Conservation (phyloP, 2,797 vertebrate genomes). For the Chaenodraco wilsoni region DNA sequence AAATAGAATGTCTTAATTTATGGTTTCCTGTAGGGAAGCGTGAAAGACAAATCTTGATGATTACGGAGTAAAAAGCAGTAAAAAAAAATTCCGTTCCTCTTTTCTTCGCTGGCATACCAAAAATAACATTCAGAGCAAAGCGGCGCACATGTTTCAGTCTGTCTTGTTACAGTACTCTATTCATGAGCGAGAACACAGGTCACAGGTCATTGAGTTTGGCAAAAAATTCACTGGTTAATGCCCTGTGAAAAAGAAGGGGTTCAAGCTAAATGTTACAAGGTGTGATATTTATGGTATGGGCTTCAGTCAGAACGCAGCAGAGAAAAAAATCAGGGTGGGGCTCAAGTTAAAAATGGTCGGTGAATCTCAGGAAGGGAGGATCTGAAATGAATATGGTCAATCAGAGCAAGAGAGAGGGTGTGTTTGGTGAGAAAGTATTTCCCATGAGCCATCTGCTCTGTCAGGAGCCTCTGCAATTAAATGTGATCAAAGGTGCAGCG, state of each 20-base stretch:
- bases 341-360: constrained; percentile 54
- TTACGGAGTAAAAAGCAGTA: constrained; percentile 7
- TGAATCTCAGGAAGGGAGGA: constrained; percentile 61
- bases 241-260: constrained; percentile 32
- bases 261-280: constrained; percentile 36
- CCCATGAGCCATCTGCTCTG: constrained; percentile 63
- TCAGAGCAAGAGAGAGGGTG: constrained; percentile 58
- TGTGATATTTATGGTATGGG: constrained; percentile 44
- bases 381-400: constrained; percentile 67
- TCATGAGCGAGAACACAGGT: constrained; percentile 27
- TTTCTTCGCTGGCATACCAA: constrained; percentile 7
- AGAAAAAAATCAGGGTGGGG: constrained; percentile 58
- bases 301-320: constrained; percentile 21
- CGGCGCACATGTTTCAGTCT: constrained; percentile 1
- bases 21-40: constrained; percentile 8
- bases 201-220: constrained; percentile 41
- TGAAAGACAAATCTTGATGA: constrained; percentile 22
- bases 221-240: constrained; percentile 55
- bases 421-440: constrained; percentile 54
- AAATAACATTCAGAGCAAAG: constrained; percentile 19
- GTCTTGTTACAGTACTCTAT: constrained; percentile 35
- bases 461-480: constrained; percentile 70
- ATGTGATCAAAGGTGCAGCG: constrained; percentile 67
- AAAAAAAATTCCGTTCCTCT: background rate
- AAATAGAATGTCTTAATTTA: background rate